A percentile compares a stretch with the other conserved stretches of the same genome.
Conservation (phyloP, 2,113 vertebrate species). For the Sturnus vulgaris region DNA sequence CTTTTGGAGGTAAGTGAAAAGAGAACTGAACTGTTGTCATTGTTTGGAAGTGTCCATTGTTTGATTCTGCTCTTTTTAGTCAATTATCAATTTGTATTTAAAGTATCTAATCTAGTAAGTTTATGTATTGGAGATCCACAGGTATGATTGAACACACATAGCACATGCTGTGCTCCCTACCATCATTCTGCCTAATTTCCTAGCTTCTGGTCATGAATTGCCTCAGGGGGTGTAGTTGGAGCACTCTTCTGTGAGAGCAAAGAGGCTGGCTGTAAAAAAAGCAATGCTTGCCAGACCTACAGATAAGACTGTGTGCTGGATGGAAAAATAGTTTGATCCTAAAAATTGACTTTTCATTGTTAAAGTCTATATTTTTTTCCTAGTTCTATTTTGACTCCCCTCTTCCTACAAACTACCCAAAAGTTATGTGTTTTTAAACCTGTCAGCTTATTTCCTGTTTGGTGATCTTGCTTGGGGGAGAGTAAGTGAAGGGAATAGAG, state of each 20-base stretch:
- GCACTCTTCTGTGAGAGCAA: not conserved
- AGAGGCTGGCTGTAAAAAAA: not conserved
- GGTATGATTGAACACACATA: not conserved
- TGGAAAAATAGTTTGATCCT: not conserved
- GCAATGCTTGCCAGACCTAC: not conserved
- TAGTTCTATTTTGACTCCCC: not conserved
- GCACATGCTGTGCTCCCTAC: not conserved
- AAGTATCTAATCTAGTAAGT: not conserved
- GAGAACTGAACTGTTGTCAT: not conserved
- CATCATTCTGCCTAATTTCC: not conserved
- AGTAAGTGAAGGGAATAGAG: not conserved
- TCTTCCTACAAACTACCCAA: not conserved
- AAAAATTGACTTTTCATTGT: not conserved
- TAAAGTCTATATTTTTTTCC: not conserved
- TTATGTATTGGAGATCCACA: not conserved
- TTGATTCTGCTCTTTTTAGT: not conserved
- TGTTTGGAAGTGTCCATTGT: not conserved
- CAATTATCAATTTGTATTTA: not conserved
- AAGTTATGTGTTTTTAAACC: not conserved
- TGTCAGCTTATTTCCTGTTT: not conserved
- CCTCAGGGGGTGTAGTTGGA: not conserved
- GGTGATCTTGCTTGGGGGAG: not conserved
- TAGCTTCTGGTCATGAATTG: not conserved
- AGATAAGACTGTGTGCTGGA: not conserved
- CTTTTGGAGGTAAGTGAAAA: conserved; percentile 74